Percentiles rank a stretch among this genome's conserved stretches.
Evolutionary conservation across 2,797 vertebrate genomes (phyloP).

Genomic region (Todus mexicanus): DNA sequence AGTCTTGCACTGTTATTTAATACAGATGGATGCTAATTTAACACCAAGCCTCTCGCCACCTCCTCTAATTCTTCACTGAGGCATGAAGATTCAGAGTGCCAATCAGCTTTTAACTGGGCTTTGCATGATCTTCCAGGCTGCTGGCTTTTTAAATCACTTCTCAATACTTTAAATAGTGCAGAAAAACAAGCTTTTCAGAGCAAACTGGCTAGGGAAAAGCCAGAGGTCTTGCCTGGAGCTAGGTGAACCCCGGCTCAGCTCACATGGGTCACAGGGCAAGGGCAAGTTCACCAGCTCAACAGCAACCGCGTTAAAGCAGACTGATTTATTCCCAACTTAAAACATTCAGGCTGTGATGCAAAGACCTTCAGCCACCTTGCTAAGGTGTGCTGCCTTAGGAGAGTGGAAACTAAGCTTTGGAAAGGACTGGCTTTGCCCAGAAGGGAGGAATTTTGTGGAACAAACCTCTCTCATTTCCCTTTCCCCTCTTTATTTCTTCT

Average conservation of each 20-base stretch:
- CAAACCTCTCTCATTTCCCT: background rate
- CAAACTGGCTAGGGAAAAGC: background rate
- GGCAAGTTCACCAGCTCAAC: background rate
- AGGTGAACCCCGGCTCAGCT: background rate
- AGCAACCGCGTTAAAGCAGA: background rate
- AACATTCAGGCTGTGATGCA: background rate
- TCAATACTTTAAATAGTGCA: background rate
- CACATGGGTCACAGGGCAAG: background rate
- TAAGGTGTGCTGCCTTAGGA: background rate
- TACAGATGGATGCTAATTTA: slow-evolving; percentile 54
- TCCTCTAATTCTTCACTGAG: slow-evolving; percentile 47
- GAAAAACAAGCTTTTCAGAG: background rate
- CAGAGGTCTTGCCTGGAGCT: background rate
- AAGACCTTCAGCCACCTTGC: background rate
- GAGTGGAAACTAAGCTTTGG: background rate
- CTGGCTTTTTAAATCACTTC: slow-evolving; percentile 35
- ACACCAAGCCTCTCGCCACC: slow-evolving; percentile 36
- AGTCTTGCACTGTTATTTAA: slow-evolving; percentile 36
- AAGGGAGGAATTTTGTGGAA: background rate
- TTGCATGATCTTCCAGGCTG: slow-evolving; percentile 17
- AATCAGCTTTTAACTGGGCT: slow-evolving; percentile 19
- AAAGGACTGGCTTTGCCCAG: background rate
- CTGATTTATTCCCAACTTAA: background rate
- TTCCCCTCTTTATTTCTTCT: background rate
- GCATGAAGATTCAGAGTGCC: slow-evolving; percentile 17